Percentiles rank a stretch among this genome's conserved stretches.
These are phyloP conservation scores for Okamejei kenojei DNA, from an alignment of 2,797 vertebrate genomes.

Conservation along the genomic window DNA sequence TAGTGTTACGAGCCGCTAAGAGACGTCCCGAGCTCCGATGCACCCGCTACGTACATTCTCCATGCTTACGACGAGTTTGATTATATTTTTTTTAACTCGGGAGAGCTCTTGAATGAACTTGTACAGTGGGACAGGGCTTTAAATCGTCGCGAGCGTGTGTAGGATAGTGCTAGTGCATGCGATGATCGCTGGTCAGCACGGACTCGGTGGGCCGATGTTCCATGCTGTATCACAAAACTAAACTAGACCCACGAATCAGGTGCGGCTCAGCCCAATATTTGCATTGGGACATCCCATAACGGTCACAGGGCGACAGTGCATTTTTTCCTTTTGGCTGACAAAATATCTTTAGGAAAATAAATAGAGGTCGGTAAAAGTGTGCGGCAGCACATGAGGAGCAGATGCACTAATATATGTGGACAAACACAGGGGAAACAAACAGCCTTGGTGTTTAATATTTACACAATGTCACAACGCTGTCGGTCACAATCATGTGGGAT, in stretches of 20 bases:
- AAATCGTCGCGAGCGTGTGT: no score
- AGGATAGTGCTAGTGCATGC: no score
- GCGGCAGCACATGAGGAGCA: not conserved
- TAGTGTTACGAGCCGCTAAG: no score
- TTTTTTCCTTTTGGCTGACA: not conserved
- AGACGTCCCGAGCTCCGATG: no score
- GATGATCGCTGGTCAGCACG: no score
- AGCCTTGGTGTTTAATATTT: slow-evolving; percentile 7
- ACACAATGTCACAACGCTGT: not conserved
- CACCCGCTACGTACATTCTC: no score
- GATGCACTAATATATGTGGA: not conserved
- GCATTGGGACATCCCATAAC: not conserved
- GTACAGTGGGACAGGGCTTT: no score
- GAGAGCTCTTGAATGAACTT: no score
- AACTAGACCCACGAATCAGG: not conserved
- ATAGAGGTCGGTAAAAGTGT: not conserved
- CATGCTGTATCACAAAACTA: no score
- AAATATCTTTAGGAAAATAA: slow-evolving; percentile 3
- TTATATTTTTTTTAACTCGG: no score
- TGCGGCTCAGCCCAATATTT: not conserved
- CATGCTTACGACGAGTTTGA: no score
- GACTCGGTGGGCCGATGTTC: no score
- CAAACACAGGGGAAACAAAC: not conserved
- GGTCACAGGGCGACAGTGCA: not conserved
- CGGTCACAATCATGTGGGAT: slow-evolving; percentile 22